These are phyloP conservation scores for Pygoscelis adeliae DNA, from an alignment of 2,113 vertebrate species.

Conservation along the genomic window DNA sequence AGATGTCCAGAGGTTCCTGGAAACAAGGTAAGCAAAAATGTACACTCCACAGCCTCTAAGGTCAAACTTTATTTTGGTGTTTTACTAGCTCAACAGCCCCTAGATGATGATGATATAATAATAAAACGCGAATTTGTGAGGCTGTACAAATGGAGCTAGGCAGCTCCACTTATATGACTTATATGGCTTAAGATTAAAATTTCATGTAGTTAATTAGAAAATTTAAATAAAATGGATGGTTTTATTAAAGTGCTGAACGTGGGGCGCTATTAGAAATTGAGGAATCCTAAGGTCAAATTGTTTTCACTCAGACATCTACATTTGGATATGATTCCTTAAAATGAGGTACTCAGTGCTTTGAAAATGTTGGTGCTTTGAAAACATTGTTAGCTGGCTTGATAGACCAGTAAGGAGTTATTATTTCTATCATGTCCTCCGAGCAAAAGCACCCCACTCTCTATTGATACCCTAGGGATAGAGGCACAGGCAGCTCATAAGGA, in stretches of 20 bases:
- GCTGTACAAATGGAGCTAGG: background rate
- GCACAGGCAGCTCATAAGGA: background rate
- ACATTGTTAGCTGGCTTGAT: background rate
- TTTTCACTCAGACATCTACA: background rate
- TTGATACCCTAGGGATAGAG: background rate
- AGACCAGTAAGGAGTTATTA: background rate
- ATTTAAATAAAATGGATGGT: background rate
- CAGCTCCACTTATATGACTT: rapidly evolving
- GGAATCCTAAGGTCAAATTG: background rate
- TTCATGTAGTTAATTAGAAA: background rate
- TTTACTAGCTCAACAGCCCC: background rate
- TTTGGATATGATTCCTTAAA: background rate
- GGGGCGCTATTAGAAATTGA: background rate
- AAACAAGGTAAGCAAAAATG: background rate
- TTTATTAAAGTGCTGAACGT: background rate
- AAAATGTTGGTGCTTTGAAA: background rate
- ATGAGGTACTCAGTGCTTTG: background rate
- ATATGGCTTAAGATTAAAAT: background rate
- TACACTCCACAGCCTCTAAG: background rate
- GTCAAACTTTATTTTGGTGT: background rate
- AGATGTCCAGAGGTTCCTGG: background rate
- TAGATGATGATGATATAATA: background rate
- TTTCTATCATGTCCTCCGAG: background rate
- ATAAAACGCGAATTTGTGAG: background rate
- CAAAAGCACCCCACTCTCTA: background rate